These are phyloP conservation scores for Trimorus sp. DNA, from an alignment of 2,888 invertebrate genomes.

Conservation along the genomic window DNA sequence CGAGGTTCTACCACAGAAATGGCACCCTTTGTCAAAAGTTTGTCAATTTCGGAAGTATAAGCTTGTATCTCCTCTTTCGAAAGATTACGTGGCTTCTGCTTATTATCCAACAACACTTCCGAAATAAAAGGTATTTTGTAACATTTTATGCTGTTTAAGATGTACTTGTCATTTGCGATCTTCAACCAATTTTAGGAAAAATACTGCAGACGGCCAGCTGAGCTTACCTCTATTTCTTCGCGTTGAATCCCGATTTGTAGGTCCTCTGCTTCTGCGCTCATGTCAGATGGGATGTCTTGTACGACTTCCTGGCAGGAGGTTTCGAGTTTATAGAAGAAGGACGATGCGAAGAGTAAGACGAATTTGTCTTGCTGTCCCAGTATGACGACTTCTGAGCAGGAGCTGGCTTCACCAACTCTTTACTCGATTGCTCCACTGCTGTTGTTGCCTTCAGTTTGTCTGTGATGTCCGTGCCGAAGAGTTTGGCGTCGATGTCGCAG, in stretches of 20 bases:
- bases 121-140: too few relatives aligned
- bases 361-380: too few relatives aligned
- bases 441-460: slow-evolving; percentile 7
- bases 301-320: slow-evolving; percentile 4
- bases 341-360: too few relatives aligned
- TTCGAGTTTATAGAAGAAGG: not conserved
- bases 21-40: not conserved
- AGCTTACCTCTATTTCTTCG: too few relatives aligned
- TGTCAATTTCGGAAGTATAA: not conserved
- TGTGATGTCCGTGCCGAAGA: not conserved
- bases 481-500: not conserved
- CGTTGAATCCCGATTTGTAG: too few relatives aligned
- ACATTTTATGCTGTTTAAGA: too few relatives aligned
- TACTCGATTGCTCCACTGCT: not conserved
- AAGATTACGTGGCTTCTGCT: too few relatives aligned
- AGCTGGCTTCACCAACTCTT: not conserved
- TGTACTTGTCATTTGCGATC: too few relatives aligned
- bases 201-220: too few relatives aligned
- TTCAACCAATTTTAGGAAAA: too few relatives aligned
- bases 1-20: not conserved
- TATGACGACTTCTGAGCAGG: not conserved
- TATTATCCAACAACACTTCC: too few relatives aligned
- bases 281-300: not conserved
- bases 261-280: not conserved
- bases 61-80: not conserved